Evolutionary conservation across 2,113 vertebrate genomes (phyloP).

Genomic region (Litocranius walleri): DNA sequence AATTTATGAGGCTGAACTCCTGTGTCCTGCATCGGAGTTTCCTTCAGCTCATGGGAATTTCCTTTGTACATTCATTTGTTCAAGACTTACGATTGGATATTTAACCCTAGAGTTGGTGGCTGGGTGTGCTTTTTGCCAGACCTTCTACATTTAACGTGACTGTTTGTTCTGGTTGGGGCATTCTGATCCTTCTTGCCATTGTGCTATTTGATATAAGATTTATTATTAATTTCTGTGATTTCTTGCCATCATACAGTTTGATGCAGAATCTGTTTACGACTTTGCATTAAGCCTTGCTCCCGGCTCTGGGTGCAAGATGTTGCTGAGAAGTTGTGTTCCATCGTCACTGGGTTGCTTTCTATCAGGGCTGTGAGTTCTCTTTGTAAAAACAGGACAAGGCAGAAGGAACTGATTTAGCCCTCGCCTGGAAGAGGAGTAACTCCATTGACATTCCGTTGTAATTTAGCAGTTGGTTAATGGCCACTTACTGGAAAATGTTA

Average conservation of each 20-base stretch:
- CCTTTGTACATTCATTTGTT: background rate
- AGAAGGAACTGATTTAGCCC: conserved; percentile 10
- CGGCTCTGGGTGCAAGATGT: background rate
- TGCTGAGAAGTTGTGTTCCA: background rate
- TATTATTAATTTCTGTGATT: background rate
- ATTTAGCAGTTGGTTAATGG: conserved; percentile 59
- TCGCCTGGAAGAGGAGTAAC: background rate
- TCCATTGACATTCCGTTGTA: conserved; percentile 41
- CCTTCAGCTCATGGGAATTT: background rate
- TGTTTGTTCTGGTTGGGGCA: background rate
- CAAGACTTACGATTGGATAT: background rate
- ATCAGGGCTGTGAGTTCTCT: background rate
- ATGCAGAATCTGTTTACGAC: background rate
- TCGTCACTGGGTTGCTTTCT: background rate
- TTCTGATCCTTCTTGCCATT: background rate
- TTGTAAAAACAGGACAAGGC: background rate
- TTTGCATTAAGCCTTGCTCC: background rate
- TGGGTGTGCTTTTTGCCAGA: background rate
- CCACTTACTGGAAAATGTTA: conserved; percentile 61
- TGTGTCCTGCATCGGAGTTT: background rate
- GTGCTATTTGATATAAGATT: background rate
- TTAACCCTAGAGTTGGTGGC: background rate
- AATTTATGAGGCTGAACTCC: background rate
- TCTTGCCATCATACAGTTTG: background rate
- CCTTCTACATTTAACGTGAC: background rate